phyloP scores from a whole-genome alignment of 2,888 invertebrate species.

The Mactromeris polynyma region DNA sequence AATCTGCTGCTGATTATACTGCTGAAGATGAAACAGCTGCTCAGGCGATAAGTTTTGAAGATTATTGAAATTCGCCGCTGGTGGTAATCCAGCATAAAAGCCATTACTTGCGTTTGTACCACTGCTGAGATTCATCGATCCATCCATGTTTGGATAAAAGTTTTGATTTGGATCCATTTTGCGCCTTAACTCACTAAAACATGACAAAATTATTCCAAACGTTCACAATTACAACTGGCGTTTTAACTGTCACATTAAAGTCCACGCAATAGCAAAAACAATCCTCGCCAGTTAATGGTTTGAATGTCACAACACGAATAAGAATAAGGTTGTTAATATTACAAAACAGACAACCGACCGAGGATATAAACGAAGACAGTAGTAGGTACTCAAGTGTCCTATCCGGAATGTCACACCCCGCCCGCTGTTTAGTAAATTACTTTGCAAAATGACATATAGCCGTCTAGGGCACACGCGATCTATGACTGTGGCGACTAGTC shows the following conservation, averaged over 20 bases:
- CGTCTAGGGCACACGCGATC: neutral
- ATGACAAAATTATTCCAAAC: conserved; percentile 1
- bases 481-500: neutral
- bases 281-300: neutral
- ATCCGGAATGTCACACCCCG: neutral
- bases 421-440: conserved; percentile 3
- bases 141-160: conserved; percentile 56
- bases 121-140: conserved; percentile 35
- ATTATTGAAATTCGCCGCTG: conserved; percentile 27
- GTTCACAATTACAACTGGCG: neutral
- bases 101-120: neutral
- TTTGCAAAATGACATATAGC: neutral
- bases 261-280: neutral
- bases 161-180: conserved; percentile 71
- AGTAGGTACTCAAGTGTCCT: neutral
- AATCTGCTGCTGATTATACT: conserved; percentile 69
- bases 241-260: neutral
- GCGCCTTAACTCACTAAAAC: neutral
- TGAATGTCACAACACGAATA: neutral
- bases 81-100: neutral
- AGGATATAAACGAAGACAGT: neutral
- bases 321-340: neutral
- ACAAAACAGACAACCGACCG: neutral
- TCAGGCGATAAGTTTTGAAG: conserved; percentile 55
- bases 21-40: conserved; percentile 58